Evolutionary conservation across 2,888 invertebrate species (phyloP), one percentile per base, ranked within the genome.

Genomic region (Dyspetes luteomarginatus): DNA sequence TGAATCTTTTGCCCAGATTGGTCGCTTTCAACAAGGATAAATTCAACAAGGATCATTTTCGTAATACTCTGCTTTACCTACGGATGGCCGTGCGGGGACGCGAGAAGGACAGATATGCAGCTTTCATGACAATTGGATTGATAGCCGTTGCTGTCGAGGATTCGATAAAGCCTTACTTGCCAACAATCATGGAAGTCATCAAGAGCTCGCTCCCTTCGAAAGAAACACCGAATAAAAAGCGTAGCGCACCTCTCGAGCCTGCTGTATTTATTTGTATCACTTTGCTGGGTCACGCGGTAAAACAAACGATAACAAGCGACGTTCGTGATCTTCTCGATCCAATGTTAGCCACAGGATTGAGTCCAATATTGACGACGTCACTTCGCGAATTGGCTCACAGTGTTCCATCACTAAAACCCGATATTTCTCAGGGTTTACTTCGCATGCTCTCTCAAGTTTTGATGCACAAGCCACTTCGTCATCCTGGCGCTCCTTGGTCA

Each of bases 211-310:
- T 98, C 41, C 98, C 98, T 0, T 93, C 96, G 0, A 94, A 96
- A 88, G 97, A 97, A 85, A 94, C 95, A 0, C 94, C 96, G 22
- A 95, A 95, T 77, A 97, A 97, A 89, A 97, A 97, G 87, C 94
- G 95, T 82, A 92, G 88, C 9, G 77, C 94, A 4, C 93, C 94
- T 26, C 94, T 96, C 64, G 98, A 99, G 89, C 97, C 98, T 0
- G 95, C 97, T 0, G 96, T 99, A 62, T 99, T 98, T 91, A 96
- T 97, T 28, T 99, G 98, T 91, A 96, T 99, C 22, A 98, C 98
- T 28, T 94, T 99, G 84, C 92, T 99, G 4, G 97, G 97, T 0
- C 95, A 97, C 91, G 97, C 99, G 0, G 96, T 98, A 0, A 96
- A 96, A 83, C 95, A 95, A 24, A 94, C 95, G 36, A 96, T 97